These are phyloP conservation scores for Linepithema humile DNA, from an alignment of 1,140 invertebrate species.

Conservation along the genomic window DNA sequence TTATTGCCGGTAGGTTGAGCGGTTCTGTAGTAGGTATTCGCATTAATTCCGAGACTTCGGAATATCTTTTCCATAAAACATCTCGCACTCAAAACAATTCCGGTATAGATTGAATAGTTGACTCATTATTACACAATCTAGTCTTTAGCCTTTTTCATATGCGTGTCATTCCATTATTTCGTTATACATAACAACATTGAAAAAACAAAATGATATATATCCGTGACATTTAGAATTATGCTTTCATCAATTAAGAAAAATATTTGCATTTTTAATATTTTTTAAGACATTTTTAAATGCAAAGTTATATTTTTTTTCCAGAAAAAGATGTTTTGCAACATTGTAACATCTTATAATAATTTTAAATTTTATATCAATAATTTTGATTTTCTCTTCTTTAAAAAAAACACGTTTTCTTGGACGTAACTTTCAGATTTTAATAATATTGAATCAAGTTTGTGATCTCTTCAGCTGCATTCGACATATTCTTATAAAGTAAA, in stretches of 20 bases:
- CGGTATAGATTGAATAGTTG: not conserved
- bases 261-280: not conserved
- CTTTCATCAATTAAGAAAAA: not conserved
- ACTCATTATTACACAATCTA: not conserved
- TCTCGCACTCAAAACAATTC: not conserved
- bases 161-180: not conserved
- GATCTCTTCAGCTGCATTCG: not conserved
- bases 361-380: not conserved
- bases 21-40: not conserved
- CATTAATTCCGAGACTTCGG: conserved; percentile 9
- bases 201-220: not conserved
- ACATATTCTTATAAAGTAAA: not conserved
- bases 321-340: not conserved
- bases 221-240: not conserved
- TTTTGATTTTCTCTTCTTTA: not conserved
- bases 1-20: not conserved
- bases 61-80: not conserved
- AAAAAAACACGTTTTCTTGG: not conserved
- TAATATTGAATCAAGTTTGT: no score
- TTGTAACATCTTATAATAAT: not conserved
- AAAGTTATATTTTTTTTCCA: not conserved
- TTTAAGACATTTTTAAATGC: not conserved
- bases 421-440: not conserved
- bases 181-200: not conserved
- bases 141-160: conserved; percentile 16